Base-by-base conservation (phyloP, 2,888 invertebrate genomes). In the Ichneumon xanthorius region DNA sequence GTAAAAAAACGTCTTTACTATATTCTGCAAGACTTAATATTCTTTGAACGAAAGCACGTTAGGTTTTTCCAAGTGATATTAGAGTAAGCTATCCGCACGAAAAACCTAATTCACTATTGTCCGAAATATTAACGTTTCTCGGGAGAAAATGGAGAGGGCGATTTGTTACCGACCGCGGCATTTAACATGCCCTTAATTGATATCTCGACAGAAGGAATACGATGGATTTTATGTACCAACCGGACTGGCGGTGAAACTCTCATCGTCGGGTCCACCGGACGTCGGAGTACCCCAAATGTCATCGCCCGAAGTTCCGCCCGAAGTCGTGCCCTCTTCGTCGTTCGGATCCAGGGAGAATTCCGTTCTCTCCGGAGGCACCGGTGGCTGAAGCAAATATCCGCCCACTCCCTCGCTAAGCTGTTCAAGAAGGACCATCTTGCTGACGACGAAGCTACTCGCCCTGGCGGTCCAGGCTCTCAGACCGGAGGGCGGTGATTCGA, bases 261-360 rank as follows among this genome's bases (percentile, higher is more conserved):
- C 97, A 89, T 97, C 97, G 88, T 97, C 96, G 55, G 97, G 96
- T 30, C 97, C 97, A 4, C 97, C 97, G 88, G 97, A 97, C 0
- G 97, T 98, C 4, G 98, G 98, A 0, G 98, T 98, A 0, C 98
- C 98, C 98, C 98, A 98, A 33, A 97, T 96, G 90, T 98, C 98
- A 93, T 98, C 97, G 0, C 97, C 97, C 3, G 97, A 97, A 0
- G 96, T 96, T 0, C 97, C 97, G 0, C 97, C 97, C 65, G 97
- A 97, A 0, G 97, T 97, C 91, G 97, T 97, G 5, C 96, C 96
- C 83, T 97, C 97, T 88, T 97, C 97, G 89, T 95, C 95, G 48
- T 93, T 93, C 4, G 92, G 91, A 48, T 94, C 93, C 50, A 93
- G 86, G 0, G 93, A 93, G 77, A 90, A 92, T 83, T 94, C 93